These are phyloP conservation scores for Cryptomyrus ogoouensis DNA, from an alignment of 2,113 vertebrate species.

Conservation along the genomic window DNA sequence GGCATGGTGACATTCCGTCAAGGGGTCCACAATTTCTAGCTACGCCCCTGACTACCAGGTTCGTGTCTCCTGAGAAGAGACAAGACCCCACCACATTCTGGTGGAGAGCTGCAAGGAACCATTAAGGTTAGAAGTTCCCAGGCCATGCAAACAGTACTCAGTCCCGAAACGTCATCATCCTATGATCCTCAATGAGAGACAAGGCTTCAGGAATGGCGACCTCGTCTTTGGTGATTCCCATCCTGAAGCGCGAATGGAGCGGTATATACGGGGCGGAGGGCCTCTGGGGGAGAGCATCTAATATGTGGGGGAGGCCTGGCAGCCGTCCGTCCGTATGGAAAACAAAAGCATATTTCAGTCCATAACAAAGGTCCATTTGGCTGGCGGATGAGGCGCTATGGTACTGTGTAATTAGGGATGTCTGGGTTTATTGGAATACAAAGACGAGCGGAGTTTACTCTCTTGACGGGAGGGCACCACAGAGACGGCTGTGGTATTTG, in stretches of 20 bases:
- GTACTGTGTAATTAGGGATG: neutral
- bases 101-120: neutral
- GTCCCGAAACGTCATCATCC: neutral
- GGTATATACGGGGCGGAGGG: no score
- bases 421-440: conserved; percentile 6
- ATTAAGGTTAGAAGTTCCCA: neutral
- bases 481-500: neutral
- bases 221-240: neutral
- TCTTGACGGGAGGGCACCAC: neutral
- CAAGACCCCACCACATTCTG: neutral
- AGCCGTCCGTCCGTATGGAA: neutral
- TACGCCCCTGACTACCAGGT: neutral
- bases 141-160: neutral
- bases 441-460: neutral
- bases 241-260: neutral
- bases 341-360: neutral
- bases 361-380: neutral
- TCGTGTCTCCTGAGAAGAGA: neutral
- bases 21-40: neutral
- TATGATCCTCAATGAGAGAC: neutral
- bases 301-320: neutral
- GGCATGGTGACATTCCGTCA: neutral
- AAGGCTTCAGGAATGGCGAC: neutral
- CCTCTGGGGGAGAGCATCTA: neutral
- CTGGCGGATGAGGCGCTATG: neutral